Evolutionary conservation across 1,140 invertebrate species (phyloP), one percentile per base, ranked within the genome.

Genomic region (Drepana arcuata): DNA sequence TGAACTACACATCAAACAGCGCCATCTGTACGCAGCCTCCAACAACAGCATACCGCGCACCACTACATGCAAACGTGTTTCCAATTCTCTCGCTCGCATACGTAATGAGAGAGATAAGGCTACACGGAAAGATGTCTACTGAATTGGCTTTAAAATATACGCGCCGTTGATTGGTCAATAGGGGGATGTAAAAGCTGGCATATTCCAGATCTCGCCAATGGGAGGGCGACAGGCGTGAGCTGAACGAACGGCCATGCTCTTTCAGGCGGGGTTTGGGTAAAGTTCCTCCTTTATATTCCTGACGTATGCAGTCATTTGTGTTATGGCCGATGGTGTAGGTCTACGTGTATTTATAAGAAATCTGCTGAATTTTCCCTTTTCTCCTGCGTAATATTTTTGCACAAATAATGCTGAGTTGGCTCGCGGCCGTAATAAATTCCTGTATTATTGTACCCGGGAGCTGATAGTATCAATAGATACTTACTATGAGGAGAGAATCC

Each of bases 271-370:
- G 74, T 58, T 51, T 52, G 34, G 29, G n/a, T 42, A 38, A 45
- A 74, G 69, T 52, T 60, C 74, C 77, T 79, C 74, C 77, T 81
- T 81, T 71, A 74, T 79, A 81, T 81, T 77, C 77, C 62, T 66
- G 59, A 77, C 67, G 71, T 77, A 79, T 73, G 64, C 68, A 65
- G 50, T 69, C 77, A 81, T 81, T 81, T 77, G 60, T 73, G 77
- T 75, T 77, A 81, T 81, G 62, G 62, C 37, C 55, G 48, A 77
- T 77, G 64, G 66, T 58, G 65, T 53, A 63, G 58, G 43, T 59
- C 48, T 65, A 66, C 57, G 67, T 52, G 56, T 73, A 69, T 69
- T 73, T 71, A 42, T 66, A 55, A 61, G 64, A 62, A 65, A 70
- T 65, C 55, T 63, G 65, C 69, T 68, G 69, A 73, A 48, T 68